phyloP scores from a whole-genome alignment of 2,888 invertebrate species.

The Mimas tiliae region DNA sequence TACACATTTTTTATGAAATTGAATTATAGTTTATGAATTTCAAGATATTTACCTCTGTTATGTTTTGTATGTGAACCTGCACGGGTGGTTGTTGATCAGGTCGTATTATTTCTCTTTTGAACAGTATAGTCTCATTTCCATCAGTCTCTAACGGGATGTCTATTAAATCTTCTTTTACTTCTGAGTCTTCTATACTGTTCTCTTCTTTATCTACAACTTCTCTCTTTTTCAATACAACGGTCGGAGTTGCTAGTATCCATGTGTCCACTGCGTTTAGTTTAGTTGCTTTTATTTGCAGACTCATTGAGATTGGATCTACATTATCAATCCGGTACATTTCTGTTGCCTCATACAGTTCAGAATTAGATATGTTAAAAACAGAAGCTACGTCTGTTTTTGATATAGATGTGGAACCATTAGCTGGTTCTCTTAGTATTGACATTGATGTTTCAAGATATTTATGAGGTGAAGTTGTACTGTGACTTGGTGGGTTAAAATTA shows the following conservation, averaged over 20 bases:
- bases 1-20: too few species aligned
- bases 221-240: constrained; percentile 65
- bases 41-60: constrained; percentile 70
- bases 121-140: constrained; percentile 67
- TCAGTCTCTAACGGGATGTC: constrained; percentile 75
- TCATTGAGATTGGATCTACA: constrained; percentile 43
- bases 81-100: constrained; percentile 84
- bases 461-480: constrained; percentile 55
- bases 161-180: constrained; percentile 64
- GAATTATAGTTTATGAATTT: too few species aligned
- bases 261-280: constrained; percentile 62
- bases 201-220: constrained; percentile 51
- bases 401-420: background rate
- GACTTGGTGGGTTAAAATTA: constrained; percentile 52
- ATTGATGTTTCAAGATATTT: constrained; percentile 67
- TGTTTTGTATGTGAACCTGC: constrained; percentile 88
- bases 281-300: constrained; percentile 58
- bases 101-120: constrained; percentile 76
- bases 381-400: constrained; percentile 1
- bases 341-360: constrained; percentile 37
- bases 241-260: constrained; percentile 74
- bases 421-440: constrained; percentile 30
- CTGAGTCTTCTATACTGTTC: constrained; percentile 44
- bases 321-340: constrained; percentile 55
- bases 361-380: constrained; percentile 40